Base-by-base conservation (phyloP, 2,888 invertebrate species). In the Asteroscopus sphinx region DNA sequence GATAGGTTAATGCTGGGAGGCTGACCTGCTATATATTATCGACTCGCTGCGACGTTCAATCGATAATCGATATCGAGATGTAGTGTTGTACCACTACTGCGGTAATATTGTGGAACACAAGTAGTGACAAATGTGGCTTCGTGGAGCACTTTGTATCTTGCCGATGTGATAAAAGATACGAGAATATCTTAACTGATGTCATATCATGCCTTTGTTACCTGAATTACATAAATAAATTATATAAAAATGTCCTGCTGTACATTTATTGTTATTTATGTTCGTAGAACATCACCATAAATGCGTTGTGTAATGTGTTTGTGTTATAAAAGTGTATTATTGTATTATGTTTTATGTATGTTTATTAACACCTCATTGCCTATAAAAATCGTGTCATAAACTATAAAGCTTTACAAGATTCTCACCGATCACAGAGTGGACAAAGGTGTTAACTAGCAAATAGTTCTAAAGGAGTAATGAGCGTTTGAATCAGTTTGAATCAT, bases 1-100 rank as follows among this genome's bases (percentile, higher is more conserved):
- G 80, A 74, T 75, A 73, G 80, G 80, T 81, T 79, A 80, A 80
- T 70, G 69, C 68, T 63, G 64, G 68, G 71, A 66, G 59, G 61
- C 64, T 79, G 75, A 72, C 78, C 77, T 64, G 57, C 75, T 35
- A 78, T 80, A 76, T 73, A 76, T 80, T 74, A 79, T 72, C 61
- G 61, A 66, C 40, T 66, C 57, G 77, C 39, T 64, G 53, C 60
- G 62, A 67, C 63, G 65, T 62, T 62, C 66, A 37, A 69, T 73
- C 69, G 69, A 73, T 68, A 69, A 61, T 69, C 75, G 63, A 63
- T 71, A 63, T 44, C 65, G 49, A 60, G 62, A 67, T 64, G 52
- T 76, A 47, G 71, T 15, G 54, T 55, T 48, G 55, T 56, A 42
- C 55, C 48, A 41, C 66, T 59, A 42, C 58, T 70, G 49, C 36